Base-by-base conservation (phyloP, 1,140 invertebrate genomes). In the Meloidogyne chitwoodi region DNA sequence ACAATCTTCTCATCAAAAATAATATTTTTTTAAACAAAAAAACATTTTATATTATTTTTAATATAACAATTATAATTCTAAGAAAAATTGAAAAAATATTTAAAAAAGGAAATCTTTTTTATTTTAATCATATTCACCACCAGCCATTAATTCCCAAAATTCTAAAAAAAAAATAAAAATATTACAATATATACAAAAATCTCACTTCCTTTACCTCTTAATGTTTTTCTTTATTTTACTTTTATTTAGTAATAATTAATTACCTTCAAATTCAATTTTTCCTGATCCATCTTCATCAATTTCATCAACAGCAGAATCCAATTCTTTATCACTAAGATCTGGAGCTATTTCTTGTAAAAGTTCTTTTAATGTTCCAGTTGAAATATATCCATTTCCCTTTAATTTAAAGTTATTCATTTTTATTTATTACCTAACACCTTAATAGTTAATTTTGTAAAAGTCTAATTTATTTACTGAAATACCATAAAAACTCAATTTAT, bases 231-330 rank as follows among this genome's bases (percentile, higher is more conserved):
- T 31, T 31, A 31, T 31, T 31, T 48, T 75, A 24, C 19, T 34
- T 64, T 26, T 10, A 78, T 12, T 27, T 16, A 69, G 2, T 34
- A 26, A 34, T 1, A 8, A 24, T 22, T 14, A 48, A 75, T 22
- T 75, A 81, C 80, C 81, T 76, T 83, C 81, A 72, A 83, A 83
- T 77, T 83, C 83, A 73, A 83, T 83, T 77, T 84, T 84, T 76
- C 83, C 83, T 19, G 82, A 83, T 44, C 83, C 83, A 72, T 84
- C 83, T 78, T 84, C 83, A 65, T 84, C 83, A 66, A 84, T 84
- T 73, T 84, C 83, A 75, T 85, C 83, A 38, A 84, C 83, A 61
- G 83, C 83, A 27, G 71, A 74, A 65, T 84, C 83, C 24, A 84
- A 77, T 74, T 84, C 79, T 64, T 79, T 68, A 72, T 84, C 83